phyloP scores from a whole-genome alignment of 2,797 vertebrate species.

The Sebastes trivittatus region DNA sequence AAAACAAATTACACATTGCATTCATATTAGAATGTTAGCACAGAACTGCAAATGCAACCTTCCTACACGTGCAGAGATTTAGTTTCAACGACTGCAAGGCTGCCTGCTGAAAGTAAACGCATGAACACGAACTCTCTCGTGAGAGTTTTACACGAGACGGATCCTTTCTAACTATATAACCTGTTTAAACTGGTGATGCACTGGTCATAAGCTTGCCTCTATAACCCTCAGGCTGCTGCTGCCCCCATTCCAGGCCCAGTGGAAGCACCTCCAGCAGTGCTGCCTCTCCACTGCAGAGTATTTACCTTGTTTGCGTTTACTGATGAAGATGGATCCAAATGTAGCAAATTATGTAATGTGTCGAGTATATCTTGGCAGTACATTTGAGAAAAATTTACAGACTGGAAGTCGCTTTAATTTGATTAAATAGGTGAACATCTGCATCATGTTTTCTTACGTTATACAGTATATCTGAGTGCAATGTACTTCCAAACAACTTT shows the following conservation, averaged over 20 bases:
- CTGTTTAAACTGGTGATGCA: not conserved
- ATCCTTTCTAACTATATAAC: too few species aligned
- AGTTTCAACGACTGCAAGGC: too few species aligned
- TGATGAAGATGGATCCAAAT: constrained; percentile 20
- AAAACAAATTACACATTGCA: too few species aligned
- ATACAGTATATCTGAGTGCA: not conserved
- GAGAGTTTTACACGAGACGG: too few species aligned
- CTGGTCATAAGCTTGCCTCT: not conserved
- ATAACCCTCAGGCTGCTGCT: not conserved
- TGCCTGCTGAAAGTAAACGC: too few species aligned
- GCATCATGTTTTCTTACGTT: not conserved
- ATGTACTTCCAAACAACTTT: not conserved
- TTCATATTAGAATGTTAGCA: too few species aligned
- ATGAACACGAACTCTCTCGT: too few species aligned
- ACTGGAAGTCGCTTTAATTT: not conserved
- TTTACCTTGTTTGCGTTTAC: not conserved
- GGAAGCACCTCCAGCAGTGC: not conserved
- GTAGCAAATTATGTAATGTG: constrained; percentile 7
- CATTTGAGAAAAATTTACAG: not conserved
- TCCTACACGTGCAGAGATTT: too few species aligned
- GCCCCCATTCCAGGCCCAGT: not conserved
- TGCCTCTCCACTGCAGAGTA: not conserved
- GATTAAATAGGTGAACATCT: constrained; percentile 5
- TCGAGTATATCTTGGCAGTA: not conserved
- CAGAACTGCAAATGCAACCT: too few species aligned